Evolutionary conservation across 2,797 vertebrate species (phyloP).

Genomic region (Hemibagrus guttatus): DNA sequence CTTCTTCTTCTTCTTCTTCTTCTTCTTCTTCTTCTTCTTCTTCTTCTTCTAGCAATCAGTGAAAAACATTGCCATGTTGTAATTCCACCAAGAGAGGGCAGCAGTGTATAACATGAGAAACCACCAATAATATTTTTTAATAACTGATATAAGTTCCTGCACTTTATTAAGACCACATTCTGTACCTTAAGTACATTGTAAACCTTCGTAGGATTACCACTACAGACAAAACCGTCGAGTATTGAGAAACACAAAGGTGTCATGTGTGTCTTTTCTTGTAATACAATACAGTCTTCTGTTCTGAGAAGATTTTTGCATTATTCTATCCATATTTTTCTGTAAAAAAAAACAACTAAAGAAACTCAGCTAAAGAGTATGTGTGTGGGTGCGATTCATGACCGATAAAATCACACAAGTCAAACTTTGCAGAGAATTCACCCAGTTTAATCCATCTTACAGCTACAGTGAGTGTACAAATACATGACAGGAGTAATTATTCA

Average conservation of each 20-base stretch:
- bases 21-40: too few species aligned
- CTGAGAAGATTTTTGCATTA: neutral
- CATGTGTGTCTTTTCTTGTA: neutral
- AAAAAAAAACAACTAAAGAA: neutral
- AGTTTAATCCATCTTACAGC: neutral
- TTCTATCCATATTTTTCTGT: neutral
- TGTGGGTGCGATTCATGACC: conserved; percentile 34
- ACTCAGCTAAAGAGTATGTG: neutral
- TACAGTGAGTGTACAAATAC: neutral
- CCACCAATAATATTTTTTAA: too few species aligned
- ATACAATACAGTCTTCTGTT: too few species aligned
- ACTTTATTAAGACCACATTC: too few species aligned
- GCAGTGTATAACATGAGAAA: neutral
- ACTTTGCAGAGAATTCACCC: neutral
- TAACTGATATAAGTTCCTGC: too few species aligned
- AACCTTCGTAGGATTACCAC: neutral
- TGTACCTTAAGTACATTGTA: neutral
- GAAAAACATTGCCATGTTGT: neutral
- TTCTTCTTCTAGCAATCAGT: too few species aligned
- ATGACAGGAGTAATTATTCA: neutral
- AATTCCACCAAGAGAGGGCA: neutral
- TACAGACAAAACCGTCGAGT: neutral
- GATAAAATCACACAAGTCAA: neutral
- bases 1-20: too few species aligned
- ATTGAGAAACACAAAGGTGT: neutral